Base-by-base conservation (phyloP, 2,888 invertebrate genomes). In the Ectemnius continuus region DNA sequence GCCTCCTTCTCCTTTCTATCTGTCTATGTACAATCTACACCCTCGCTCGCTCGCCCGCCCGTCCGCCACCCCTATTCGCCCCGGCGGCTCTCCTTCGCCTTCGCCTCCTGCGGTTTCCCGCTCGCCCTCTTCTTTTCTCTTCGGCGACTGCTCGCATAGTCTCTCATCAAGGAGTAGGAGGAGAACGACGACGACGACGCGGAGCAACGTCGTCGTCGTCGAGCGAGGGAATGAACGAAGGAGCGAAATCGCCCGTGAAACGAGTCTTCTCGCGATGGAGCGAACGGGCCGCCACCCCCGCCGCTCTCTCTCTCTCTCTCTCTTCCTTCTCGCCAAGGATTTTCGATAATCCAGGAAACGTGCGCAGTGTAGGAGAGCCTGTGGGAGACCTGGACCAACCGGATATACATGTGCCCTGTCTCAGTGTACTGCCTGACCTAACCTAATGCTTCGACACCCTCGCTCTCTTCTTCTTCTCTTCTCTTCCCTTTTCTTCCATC, bases 181-280 rank as follows among this genome's bases (percentile, higher is more conserved):
- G 23, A 23, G 23, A 2, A 23, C 20, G 2, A 8, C 36, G 36
- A 36, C 36, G 36, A 36, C 11, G 23, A 36, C 11, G 28, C 28
- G 28, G 3, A 4, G 3, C 28, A 28, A 28, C 28, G 3, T 28
- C 36, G 8, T 23, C 23, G 23, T 23, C 23, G 23, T 23, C 23
- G 23, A 2, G 23, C 23, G 2, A 23, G 23, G 23, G 23, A 23
- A 23, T 23, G 23, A 11, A 36, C 36, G 8, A 36, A 36, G 8
- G 8, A 36, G 64, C 62, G 82, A 82, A 82, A 82, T 84, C 78
- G 76, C 46, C 71, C 82, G 72, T 79, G 76, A 83, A 79, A 83
- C 83, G 74, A 79, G 71, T 62, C 74, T 65, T 63, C 72, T 65
- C 57, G 72, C 67, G 64, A 68, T 23, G 23, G 23, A 23, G 23